phyloP scores from a whole-genome alignment of 53 echinoderm and acorn worm genomes.

The Holothuria scabra region DNA sequence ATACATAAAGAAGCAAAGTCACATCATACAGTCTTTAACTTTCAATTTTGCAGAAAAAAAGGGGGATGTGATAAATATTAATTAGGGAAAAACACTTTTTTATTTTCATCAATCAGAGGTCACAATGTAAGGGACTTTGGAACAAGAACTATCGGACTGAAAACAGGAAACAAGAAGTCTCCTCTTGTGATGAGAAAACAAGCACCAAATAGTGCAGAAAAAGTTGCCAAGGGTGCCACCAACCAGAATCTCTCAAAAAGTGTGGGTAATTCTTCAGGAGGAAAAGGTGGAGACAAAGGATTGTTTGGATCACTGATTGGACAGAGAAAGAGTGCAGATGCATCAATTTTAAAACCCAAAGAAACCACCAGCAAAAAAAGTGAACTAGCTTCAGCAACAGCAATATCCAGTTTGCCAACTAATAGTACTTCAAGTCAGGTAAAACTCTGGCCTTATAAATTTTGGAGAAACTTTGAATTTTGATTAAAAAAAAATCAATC shows the following conservation, averaged over 20 bases:
- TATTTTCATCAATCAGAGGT: background rate
- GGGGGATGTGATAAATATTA: too few relatives aligned
- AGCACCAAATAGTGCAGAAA: conserved; percentile 8
- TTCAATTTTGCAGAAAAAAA: too few relatives aligned
- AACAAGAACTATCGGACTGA: conserved; percentile 1
- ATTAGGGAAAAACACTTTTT: background rate
- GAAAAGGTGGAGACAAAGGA: background rate
- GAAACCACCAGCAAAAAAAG: background rate
- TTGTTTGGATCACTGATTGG: conserved; percentile 3
- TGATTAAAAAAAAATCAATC: too few relatives aligned
- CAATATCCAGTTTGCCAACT: background rate
- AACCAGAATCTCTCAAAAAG: conserved; percentile 10
- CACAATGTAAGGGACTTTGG: conserved; percentile 26
- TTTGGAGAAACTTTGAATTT: too few relatives aligned
- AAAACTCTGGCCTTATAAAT: background rate
- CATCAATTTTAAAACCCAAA: conserved; percentile 8
- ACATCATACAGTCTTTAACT: too few relatives aligned
- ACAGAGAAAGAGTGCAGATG: conserved; percentile 17
- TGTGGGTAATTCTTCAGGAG: background rate
- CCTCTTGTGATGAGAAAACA: background rate
- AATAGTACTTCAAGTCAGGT: background rate
- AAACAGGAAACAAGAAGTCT: conserved; percentile 21
- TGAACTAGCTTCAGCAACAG: background rate
- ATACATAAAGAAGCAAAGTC: too few relatives aligned
- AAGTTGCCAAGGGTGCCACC: background rate